These are phyloP conservation scores for Phrynocephalus guinanensis DNA, from an alignment of 2,797 vertebrate genomes.

Conservation along the genomic window DNA sequence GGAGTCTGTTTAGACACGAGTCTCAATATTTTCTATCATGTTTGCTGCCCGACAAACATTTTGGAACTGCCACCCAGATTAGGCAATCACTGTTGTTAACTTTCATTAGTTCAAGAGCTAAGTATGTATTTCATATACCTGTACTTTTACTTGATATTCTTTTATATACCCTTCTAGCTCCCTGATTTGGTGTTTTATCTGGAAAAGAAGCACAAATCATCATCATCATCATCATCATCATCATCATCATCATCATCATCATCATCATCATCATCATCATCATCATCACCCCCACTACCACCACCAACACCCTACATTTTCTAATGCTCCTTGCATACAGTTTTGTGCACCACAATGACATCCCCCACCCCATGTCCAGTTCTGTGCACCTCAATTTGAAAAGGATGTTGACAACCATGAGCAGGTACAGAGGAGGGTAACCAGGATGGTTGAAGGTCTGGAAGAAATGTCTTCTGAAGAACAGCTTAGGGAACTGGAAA, in stretches of 20 bases:
- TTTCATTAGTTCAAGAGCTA: neutral
- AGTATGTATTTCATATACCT: slow-evolving; percentile 9
- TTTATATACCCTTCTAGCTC: slow-evolving; percentile 33
- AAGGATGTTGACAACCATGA: too few relatives aligned
- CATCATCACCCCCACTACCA: too few relatives aligned
- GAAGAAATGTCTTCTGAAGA: too few relatives aligned
- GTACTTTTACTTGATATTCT: slow-evolving; percentile 35
- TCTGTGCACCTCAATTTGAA: too few relatives aligned
- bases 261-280: neutral
- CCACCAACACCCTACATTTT: too few relatives aligned
- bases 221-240: too few relatives aligned
- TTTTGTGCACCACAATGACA: neutral
- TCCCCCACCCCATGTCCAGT: too few relatives aligned
- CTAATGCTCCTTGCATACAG: neutral
- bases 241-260: neutral
- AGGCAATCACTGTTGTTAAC: neutral
- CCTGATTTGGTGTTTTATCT: slow-evolving; percentile 37
- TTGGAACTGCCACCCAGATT: neutral
- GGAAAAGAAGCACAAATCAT: slow-evolving; percentile 11
- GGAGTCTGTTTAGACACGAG: too few relatives aligned
- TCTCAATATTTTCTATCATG: too few relatives aligned
- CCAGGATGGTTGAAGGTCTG: too few relatives aligned
- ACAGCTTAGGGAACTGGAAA: too few relatives aligned
- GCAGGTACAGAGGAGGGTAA: too few relatives aligned
- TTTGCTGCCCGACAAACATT: neutral